Evolutionary conservation across 2,113 vertebrate species (phyloP), one percentile per base, ranked within the genome.

Genomic region (Glaucidium brasilianum): DNA sequence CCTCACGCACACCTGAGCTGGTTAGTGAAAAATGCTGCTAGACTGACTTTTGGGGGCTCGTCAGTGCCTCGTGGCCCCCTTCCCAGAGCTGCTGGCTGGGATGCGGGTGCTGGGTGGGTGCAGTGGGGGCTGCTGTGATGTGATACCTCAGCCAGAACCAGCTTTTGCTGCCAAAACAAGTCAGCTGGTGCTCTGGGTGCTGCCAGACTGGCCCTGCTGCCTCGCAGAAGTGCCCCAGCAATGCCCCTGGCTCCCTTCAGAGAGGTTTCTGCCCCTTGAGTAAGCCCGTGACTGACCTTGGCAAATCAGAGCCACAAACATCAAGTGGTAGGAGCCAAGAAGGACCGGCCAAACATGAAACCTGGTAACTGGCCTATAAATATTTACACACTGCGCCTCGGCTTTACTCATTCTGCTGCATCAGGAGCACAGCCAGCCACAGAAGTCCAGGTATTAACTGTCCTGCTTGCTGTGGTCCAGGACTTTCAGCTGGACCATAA

Each of bases 321-420:
- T 3, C 67, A 5, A 53, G 92, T 0, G 58, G 72, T 9, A 11
- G 72, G 71, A 95, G 95, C 78, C 88, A 87, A 60, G 80, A 73
- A 43, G 74, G 77, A 68, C 64, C 11, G 2, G 91, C 87, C 93
- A 88, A 77, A 76, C 43, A 7, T 0, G 90, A 92, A 93, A 92
- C 96, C 96, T 94, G 96, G 95, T 93, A 97, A 96, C 96, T 75
- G 90, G 39, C 34, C 23, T 76, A 26, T 96, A 96, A 97, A 96
- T 96, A 97, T 97, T 96, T 95, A 94, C 88, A 55, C 0, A 0
- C 66, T 21, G 45, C 0, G 13, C 90, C 75, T 85, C 7, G 1
- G 75, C 85, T 80, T 39, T 59, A 6, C 85, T 92, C 43, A 1
- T 50, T 52, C 39, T 62, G 78, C 81, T 59, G 52, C n/a, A 26